Conservation (phyloP, 2,113 vertebrate species). For the Acinonyx jubatus region DNA sequence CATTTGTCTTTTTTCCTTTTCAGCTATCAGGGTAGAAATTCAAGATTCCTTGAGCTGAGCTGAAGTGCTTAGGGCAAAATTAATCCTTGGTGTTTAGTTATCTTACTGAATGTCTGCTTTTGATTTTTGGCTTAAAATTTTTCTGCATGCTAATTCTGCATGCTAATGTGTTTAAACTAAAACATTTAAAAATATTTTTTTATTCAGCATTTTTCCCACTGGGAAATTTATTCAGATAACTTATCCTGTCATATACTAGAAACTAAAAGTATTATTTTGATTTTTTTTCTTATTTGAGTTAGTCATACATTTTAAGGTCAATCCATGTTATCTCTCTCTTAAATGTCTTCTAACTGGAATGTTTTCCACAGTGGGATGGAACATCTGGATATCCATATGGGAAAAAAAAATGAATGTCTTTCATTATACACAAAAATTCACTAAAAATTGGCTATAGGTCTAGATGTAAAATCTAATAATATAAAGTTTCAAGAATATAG, state of each 20-base stretch:
- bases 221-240: neutral
- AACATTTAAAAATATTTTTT: neutral
- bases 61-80: neutral
- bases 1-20: neutral
- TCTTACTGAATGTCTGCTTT: neutral
- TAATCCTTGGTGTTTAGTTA: constrained; percentile 10
- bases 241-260: neutral
- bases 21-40: neutral
- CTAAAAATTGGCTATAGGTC: neutral
- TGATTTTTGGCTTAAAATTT: constrained; percentile 8
- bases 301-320: neutral
- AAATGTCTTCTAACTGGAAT: neutral
- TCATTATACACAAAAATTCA: neutral
- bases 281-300: neutral
- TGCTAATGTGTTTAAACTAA: neutral
- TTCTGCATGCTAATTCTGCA: neutral
- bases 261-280: neutral
- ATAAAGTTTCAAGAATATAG: neutral
- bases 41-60: neutral
- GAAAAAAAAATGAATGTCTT: neutral
- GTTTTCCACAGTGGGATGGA: neutral
- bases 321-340: neutral
- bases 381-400: neutral
- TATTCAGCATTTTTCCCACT: neutral
- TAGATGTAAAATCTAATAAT: neutral